These are phyloP conservation scores for Lumbricus terrestris DNA, from an alignment of 2,888 invertebrate genomes.

Conservation along the genomic window DNA sequence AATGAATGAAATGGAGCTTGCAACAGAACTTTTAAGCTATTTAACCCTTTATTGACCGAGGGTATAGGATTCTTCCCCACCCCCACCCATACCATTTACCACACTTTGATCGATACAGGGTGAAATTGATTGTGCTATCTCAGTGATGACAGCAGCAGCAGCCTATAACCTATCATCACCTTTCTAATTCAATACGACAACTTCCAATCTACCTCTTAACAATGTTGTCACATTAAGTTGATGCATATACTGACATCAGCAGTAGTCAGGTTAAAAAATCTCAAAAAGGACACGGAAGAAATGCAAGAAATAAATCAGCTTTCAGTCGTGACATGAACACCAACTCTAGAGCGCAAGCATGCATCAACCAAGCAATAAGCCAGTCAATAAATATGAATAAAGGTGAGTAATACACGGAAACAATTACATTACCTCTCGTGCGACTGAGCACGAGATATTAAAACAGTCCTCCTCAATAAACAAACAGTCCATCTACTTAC, in stretches of 20 bases:
- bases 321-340: not conserved
- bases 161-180: not conserved
- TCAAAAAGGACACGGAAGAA: not conserved
- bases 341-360: not conserved
- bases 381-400: not conserved
- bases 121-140: too few species aligned
- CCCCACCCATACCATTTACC: too few species aligned
- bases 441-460: not conserved
- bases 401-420: not conserved
- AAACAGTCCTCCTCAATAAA: not conserved
- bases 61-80: too few species aligned
- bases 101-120: too few species aligned
- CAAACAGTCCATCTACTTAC: conserved; percentile 60
- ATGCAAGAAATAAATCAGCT: not conserved
- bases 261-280: not conserved
- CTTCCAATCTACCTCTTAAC: not conserved
- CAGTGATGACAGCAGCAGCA: not conserved
- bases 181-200: not conserved
- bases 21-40: not conserved
- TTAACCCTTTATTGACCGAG: too few species aligned
- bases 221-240: not conserved
- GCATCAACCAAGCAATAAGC: not conserved
- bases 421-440: not conserved
- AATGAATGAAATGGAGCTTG: not conserved
- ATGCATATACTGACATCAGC: not conserved